These are phyloP conservation scores for Ataeniobius toweri DNA, from an alignment of 2,797 vertebrate genomes.

Conservation along the genomic window DNA sequence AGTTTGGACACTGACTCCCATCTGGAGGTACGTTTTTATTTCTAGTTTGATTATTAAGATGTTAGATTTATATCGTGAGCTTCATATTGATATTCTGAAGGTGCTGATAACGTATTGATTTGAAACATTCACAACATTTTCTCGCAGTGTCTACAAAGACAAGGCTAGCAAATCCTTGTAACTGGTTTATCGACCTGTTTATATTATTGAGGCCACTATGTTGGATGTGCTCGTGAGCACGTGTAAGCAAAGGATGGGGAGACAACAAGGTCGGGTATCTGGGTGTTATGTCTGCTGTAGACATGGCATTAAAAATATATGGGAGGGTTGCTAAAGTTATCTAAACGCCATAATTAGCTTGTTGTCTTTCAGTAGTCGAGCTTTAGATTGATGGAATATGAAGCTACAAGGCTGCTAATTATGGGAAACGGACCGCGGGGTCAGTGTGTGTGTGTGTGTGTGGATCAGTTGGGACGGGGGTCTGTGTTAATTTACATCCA, in stretches of 20 bases:
- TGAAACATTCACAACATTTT: neutral
- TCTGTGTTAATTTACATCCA: neutral
- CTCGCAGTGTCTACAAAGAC: neutral
- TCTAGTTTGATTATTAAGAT: neutral
- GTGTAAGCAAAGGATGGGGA: conserved; percentile 36
- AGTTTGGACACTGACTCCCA: conserved; percentile 33
- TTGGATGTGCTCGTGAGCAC: conserved; percentile 38
- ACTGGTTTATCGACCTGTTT: neutral
- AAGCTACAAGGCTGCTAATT: conserved; percentile 49
- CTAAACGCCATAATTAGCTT: conserved; percentile 71
- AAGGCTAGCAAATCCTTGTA: neutral
- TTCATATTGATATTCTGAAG: neutral
- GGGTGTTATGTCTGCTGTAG: conserved; percentile 48
- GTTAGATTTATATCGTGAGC: neutral
- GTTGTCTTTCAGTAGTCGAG: conserved; percentile 62
- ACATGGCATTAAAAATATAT: conserved; percentile 69
- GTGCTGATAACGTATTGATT: neutral
- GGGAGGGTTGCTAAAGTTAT: conserved; percentile 51
- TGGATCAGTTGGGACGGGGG: neutral
- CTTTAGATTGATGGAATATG: conserved; percentile 68
- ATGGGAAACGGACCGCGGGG: conserved; percentile 50
- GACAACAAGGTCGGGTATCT: conserved; percentile 55
- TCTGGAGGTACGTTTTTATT: conserved; percentile 65
- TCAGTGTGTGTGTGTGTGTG: neutral
- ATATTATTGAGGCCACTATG: neutral